Evolutionary conservation across 2,113 vertebrate species (phyloP).

Genomic region (Oreochromis spilurus): DNA sequence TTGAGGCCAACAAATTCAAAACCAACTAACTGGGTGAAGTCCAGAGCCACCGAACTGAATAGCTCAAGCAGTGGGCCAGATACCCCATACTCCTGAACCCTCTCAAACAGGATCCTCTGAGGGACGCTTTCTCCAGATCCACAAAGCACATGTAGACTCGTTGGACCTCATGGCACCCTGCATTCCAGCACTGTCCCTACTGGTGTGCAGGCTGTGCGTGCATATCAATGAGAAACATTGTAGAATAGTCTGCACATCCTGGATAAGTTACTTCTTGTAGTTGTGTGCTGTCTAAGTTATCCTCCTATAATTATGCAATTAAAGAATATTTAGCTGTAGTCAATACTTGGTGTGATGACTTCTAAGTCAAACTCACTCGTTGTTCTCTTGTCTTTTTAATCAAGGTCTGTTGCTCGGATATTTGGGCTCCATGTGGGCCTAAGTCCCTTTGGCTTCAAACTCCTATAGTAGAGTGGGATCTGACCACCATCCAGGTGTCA

Average conservation of each 20-base stretch:
- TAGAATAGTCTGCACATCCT: not conserved
- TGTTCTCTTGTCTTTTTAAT: not conserved
- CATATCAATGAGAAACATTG: not conserved
- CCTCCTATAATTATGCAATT: not conserved
- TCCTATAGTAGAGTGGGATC: constrained; percentile 16
- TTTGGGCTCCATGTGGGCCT: not conserved
- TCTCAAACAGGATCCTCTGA: not conserved
- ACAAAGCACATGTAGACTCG: not conserved
- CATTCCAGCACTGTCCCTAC: not conserved
- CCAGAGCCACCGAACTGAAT: not conserved
- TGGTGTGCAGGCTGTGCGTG: not conserved
- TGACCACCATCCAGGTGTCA: constrained; percentile 54
- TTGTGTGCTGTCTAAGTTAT: not conserved
- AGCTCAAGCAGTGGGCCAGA: not conserved
- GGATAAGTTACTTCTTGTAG: not conserved
- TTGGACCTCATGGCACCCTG: not conserved
- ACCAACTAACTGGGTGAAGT: not conserved
- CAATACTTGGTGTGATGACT: not conserved
- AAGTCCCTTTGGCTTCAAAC: constrained; percentile 68
- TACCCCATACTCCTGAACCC: not conserved
- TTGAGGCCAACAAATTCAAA: not conserved
- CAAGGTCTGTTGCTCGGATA: constrained; percentile 76
- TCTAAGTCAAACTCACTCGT: not conserved
- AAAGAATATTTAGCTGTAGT: not conserved
- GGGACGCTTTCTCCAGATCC: not conserved